Conservation (phyloP, 2,797 vertebrate genomes). For the Acanthis flammea region DNA sequence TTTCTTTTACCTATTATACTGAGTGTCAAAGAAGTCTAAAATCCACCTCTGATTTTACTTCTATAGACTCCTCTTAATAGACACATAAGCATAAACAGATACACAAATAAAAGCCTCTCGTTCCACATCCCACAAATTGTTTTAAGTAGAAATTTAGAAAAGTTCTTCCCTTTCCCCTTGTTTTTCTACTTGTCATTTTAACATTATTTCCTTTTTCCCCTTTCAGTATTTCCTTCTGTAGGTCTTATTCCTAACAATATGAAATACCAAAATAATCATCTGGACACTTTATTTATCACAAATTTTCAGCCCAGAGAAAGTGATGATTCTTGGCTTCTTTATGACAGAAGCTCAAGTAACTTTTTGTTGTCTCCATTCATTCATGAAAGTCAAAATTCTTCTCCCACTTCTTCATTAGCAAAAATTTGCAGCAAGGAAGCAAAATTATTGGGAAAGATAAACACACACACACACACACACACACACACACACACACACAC, state of each 20-base stretch:
- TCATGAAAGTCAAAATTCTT: background rate
- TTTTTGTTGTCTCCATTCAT: background rate
- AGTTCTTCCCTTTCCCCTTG: background rate
- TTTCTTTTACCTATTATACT: background rate
- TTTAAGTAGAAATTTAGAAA: background rate
- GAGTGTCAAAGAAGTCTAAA: background rate
- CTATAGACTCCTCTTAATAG: background rate
- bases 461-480: no score
- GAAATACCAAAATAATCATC: background rate
- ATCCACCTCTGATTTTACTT: background rate
- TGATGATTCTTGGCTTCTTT: background rate
- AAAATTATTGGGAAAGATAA: background rate
- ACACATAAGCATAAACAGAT: background rate
- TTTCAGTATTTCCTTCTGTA: background rate
- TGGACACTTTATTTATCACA: background rate
- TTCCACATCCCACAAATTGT: background rate
- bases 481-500: no score
- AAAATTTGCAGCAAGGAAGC: background rate
- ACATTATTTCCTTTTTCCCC: background rate
- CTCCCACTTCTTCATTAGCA: background rate
- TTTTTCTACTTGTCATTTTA: background rate
- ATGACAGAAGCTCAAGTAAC: background rate
- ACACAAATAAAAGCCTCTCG: background rate
- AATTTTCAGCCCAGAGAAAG: background rate
- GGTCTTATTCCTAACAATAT: background rate